Percentiles rank a stretch among this genome's conserved stretches.
phyloP scores from a whole-genome alignment of 2,113 vertebrate genomes.

The Tychaedon coryphoeus region DNA sequence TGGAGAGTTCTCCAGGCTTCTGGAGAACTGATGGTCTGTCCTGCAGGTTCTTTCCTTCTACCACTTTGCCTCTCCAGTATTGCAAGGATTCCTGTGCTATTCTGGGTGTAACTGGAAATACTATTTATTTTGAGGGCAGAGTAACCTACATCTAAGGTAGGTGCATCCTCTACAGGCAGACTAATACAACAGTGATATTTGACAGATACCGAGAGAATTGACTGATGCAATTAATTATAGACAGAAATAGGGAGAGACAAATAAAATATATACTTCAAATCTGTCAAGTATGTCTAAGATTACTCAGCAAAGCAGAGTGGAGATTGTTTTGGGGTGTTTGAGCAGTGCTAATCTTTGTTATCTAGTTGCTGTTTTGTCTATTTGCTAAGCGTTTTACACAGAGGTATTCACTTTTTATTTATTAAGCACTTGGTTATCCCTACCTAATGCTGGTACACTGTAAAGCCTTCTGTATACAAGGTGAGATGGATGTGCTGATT shows the following conservation, averaged over 20 bases:
- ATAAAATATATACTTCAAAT: neutral
- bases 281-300: neutral
- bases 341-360: neutral
- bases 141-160: neutral
- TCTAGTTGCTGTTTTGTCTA: neutral
- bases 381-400: neutral
- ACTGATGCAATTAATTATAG: neutral
- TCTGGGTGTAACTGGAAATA: neutral
- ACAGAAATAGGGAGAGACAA: neutral
- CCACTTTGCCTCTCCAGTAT: neutral
- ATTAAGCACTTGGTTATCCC: neutral
- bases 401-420: neutral
- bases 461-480: neutral
- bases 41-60: neutral
- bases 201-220: neutral
- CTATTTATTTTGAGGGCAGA: neutral
- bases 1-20: neutral
- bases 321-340: neutral
- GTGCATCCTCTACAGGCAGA: neutral
- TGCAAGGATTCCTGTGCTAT: neutral
- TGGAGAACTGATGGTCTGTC: neutral
- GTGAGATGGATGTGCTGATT: neutral
- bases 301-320: neutral
- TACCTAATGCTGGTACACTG: neutral
- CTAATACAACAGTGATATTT: neutral